Percentiles rank a stretch among this genome's conserved stretches.
These are phyloP conservation scores for Protaetia brevitarsis DNA, from an alignment of 1,140 invertebrate species.

Conservation along the genomic window DNA sequence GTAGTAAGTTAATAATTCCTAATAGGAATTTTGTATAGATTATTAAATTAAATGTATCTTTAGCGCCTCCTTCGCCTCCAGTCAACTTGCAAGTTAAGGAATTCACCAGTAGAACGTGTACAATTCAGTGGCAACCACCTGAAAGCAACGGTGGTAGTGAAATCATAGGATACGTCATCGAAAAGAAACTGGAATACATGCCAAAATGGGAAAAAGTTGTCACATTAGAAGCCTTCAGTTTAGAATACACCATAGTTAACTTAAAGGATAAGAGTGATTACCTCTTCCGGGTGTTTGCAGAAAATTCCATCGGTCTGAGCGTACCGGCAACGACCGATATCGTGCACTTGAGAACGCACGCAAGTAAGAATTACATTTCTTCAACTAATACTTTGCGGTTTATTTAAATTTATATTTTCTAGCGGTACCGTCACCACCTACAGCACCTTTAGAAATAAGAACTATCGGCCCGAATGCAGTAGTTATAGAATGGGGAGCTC, in stretches of 20 bases:
- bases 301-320: slow-evolving; percentile 85
- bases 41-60: slow-evolving; percentile 28
- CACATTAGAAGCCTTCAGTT: slow-evolving; percentile 74
- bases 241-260: slow-evolving; percentile 78
- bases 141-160: slow-evolving; percentile 79
- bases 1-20: slow-evolving; percentile 36
- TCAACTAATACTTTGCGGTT: background rate
- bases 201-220: slow-evolving; percentile 88
- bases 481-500: slow-evolving; percentile 89
- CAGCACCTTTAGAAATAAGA: slow-evolving; percentile 81
- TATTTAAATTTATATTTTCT: slow-evolving; percentile 35
- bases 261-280: slow-evolving; percentile 87
- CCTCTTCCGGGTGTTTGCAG: slow-evolving; percentile 86
- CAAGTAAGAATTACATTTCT: slow-evolving; percentile 69
- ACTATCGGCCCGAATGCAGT: slow-evolving; percentile 78
- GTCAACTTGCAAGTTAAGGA: slow-evolving; percentile 73
- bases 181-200: slow-evolving; percentile 73
- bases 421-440: slow-evolving; percentile 87
- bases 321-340: slow-evolving; percentile 73
- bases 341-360: slow-evolving; percentile 87
- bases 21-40: background rate
- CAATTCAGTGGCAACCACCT: slow-evolving; percentile 83
- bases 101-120: slow-evolving; percentile 80
- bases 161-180: slow-evolving; percentile 89
- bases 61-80: slow-evolving; percentile 79